phyloP scores from a whole-genome alignment of 2,797 vertebrate species.

The Xiphorhynchus erythropygius region DNA sequence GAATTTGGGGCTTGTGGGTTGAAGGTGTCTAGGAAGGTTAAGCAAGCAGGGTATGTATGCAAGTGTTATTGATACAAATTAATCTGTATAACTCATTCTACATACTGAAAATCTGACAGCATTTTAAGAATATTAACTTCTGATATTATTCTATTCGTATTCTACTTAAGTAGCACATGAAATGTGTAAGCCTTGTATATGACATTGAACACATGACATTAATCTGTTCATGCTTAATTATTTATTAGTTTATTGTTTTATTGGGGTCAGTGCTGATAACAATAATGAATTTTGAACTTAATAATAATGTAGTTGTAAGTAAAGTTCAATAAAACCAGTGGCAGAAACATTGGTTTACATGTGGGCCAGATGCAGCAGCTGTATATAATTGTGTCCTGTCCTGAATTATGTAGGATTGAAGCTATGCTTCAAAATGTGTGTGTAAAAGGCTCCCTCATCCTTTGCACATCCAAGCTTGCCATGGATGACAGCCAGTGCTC shows the following conservation, averaged over 20 bases:
- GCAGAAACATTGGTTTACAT: neutral
- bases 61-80: neutral
- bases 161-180: neutral
- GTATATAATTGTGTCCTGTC: neutral
- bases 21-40: neutral
- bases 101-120: neutral
- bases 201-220: neutral
- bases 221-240: neutral
- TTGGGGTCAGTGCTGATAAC: neutral
- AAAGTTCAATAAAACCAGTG: neutral
- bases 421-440: neutral
- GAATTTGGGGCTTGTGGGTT: neutral
- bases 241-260: conserved; percentile 17
- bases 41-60: neutral
- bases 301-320: neutral
- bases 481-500: neutral
- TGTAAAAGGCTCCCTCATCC: neutral
- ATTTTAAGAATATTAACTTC: neutral
- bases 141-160: neutral
- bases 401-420: neutral
- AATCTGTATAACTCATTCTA: neutral
- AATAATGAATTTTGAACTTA: neutral
- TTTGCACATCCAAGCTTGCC: neutral
- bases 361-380: neutral
- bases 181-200: neutral